Base-by-base conservation (phyloP, 2,797 vertebrate species). In the Champsocephalus gunnari region DNA sequence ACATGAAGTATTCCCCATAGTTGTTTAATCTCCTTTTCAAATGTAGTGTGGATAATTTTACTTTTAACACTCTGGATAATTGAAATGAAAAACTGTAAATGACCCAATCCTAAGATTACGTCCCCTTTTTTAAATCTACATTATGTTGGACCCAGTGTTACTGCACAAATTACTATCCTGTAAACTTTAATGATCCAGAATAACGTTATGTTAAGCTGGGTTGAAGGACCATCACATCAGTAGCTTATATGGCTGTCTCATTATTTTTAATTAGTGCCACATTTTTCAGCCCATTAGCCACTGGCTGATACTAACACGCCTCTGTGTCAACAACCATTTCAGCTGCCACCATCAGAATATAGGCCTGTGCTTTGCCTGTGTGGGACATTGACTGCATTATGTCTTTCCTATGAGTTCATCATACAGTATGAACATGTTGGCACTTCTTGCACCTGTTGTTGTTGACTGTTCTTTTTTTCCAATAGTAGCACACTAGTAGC, bases 251-350 rank as follows among this genome's bases (percentile, higher is more conserved):
- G 72, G 53, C 41, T 50, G 44, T 24, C 73, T 81, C 71, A 71
- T 89, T 77, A 75, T 69, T 71, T 83, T 79, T 67, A 84, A 77
- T 85, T 76, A 80, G 66, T 34, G 49, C 54, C 63, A 69, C 47
- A 51, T 69, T 32, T 75, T 85, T 72, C 80, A 79, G 77, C 54
- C 71, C 71, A 79, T 78, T 88, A 81, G 56, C 61, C 76, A 75
- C 16, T 32, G 8, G 28, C 57, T 73, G 71, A 57, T 50, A 63
- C 45, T 75, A 41, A 75, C 57, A 24, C 11, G 71, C 38, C 47
- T 53, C n/a, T 56, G 65, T 67, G 80, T 81, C 73, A 84, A 75
- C 75, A 70, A 58, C 17, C 50, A 53, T 77, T 56, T 64, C 57
- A 70, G 66, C 49, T 63, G 56, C 51, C 50, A 50, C 60, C 55